Evolutionary conservation across 2,888 invertebrate genomes (phyloP).

Genomic region (Chrysopilus asiliformis): DNA sequence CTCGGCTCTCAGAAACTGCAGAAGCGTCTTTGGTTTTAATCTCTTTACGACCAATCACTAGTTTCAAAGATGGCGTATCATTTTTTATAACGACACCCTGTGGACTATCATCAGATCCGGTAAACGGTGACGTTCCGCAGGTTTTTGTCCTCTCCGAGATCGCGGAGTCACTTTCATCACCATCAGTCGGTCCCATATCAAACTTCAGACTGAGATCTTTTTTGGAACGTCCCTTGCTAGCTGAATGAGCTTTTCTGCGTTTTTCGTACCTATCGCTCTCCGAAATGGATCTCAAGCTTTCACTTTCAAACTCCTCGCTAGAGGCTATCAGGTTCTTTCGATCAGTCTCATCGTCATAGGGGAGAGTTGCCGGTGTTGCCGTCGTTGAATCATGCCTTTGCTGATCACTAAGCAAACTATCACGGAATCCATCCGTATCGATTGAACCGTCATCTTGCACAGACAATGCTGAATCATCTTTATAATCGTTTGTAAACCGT

Average conservation of each 20-base stretch:
- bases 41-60: constrained; percentile 41
- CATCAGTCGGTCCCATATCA: constrained; percentile 1
- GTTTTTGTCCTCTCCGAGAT: constrained; percentile 8
- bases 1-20: constrained; percentile 40
- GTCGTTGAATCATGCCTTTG: constrained; percentile 1
- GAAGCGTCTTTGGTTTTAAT: constrained; percentile 39
- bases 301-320: constrained; percentile 17
- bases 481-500: too few relatives aligned
- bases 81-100: constrained; percentile 4
- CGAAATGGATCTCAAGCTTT: constrained; percentile 9
- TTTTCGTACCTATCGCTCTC: background rate
- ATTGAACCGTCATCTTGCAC: constrained; percentile 14
- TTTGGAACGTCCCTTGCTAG: constrained; percentile 5
- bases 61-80: constrained; percentile 31
- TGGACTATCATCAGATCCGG: constrained; percentile 11
- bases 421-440: constrained; percentile 13
- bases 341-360: background rate
- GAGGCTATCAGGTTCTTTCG: constrained; percentile 11
- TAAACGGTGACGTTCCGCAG: constrained; percentile 16
- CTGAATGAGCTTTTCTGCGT: background rate
- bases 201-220: constrained; percentile 13
- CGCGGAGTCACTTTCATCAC: constrained; percentile 4
- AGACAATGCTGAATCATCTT: constrained; percentile 14
- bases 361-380: background rate
- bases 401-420: constrained; percentile 6